phyloP scores from a whole-genome alignment of 2,888 invertebrate genomes.

The Gastrophysa polygoni region DNA sequence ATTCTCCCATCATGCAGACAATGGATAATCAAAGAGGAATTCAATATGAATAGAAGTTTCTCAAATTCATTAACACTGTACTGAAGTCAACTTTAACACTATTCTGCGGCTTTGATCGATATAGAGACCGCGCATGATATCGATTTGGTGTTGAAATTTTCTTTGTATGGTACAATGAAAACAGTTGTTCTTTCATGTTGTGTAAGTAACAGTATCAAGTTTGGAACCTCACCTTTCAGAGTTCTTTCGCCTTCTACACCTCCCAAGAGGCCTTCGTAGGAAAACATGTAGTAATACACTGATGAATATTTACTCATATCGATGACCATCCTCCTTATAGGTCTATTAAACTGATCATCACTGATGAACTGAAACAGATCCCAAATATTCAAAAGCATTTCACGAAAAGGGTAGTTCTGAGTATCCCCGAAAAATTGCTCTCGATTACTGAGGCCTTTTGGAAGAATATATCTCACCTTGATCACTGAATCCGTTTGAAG shows the following conservation, averaged over 20 bases:
- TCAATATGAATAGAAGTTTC: too few relatives aligned
- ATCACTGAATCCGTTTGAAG: constrained; percentile 23
- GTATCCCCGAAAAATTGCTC: neutral
- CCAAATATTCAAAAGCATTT: neutral
- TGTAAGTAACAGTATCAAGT: neutral
- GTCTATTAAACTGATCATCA: constrained; percentile 58
- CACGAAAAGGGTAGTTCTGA: too few relatives aligned
- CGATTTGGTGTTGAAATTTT: too few relatives aligned
- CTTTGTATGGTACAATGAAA: too few relatives aligned
- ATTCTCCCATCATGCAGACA: too few relatives aligned
- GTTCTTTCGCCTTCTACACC: constrained; percentile 25
- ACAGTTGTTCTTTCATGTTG: too few relatives aligned
- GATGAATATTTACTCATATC: constrained; percentile 54
- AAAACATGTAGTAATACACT: constrained; percentile 44
- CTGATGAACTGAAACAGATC: constrained; percentile 53
- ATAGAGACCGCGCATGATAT: too few relatives aligned
- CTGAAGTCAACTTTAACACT: too few relatives aligned
- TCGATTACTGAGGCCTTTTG: too few relatives aligned
- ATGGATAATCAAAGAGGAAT: too few relatives aligned
- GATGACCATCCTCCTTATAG: constrained; percentile 54
- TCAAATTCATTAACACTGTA: too few relatives aligned
- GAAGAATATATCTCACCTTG: constrained; percentile 18
- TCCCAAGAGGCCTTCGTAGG: constrained; percentile 41
- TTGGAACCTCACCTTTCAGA: constrained; percentile 27
- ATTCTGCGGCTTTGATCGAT: too few relatives aligned